These are phyloP conservation scores for human (Homo sapiens) DNA, from an alignment of 2,113 vertebrate species.

Conservation along the genomic window GRCh38 chr2:105642501-105643000, in stretches of 20 bases:
- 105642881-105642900: rapidly evolving
- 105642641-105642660: background rate
- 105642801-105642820: too few species aligned
- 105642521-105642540: background rate
- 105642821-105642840: background rate
- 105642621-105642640: background rate
- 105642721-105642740: background rate
- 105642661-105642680: background rate
- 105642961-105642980: background rate
- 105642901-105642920: background rate
- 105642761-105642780: background rate
- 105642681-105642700: background rate
- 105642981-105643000: background rate
- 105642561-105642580: background rate
- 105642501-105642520: background rate
- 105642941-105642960: rapidly evolving
- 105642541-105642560: background rate
- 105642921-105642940: rapidly evolving
- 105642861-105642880: background rate
- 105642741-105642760: background rate
- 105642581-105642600: background rate
- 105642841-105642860: background rate
- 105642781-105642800: background rate
- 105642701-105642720: background rate
- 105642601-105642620: background rate